phyloP scores from a whole-genome alignment of 2,113 vertebrate genomes.

The Tenrec ecaudatus region DNA sequence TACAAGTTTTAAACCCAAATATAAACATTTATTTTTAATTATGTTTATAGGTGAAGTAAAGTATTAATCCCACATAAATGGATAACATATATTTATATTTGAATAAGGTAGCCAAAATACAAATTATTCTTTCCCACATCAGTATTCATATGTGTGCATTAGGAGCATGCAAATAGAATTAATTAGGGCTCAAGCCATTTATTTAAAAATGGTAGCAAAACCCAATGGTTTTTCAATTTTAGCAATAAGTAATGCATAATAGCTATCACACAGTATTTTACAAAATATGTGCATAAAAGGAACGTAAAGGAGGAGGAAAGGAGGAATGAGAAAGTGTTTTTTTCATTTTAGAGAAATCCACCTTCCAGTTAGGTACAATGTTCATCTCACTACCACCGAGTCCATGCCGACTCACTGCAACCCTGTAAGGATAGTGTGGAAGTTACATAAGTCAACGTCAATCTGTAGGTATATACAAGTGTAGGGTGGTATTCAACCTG shows the following conservation, averaged over 20 bases:
- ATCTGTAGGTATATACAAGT: too few relatives aligned
- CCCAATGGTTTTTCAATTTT: conserved; percentile 56
- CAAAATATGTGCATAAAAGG: background rate
- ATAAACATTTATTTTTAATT: conserved; percentile 33
- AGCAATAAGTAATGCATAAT: conserved; percentile 38
- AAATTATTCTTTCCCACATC: conserved; percentile 23
- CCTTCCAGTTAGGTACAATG: conserved; percentile 22
- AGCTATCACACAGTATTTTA: background rate
- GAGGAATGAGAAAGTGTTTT: conserved; percentile 36
- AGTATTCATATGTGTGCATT: background rate
- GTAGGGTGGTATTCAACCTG: too few relatives aligned
- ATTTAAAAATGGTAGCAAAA: conserved; percentile 1
- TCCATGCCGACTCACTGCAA: too few relatives aligned
- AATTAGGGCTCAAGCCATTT: background rate
- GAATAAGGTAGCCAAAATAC: conserved; percentile 30
- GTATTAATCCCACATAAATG: background rate
- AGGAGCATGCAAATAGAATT: conserved; percentile 22
- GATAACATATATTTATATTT: conserved; percentile 40
- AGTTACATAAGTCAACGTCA: too few relatives aligned
- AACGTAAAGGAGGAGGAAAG: background rate
- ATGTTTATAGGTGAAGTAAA: conserved; percentile 5
- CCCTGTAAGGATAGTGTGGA: too few relatives aligned
- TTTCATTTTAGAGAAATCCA: conserved; percentile 57
- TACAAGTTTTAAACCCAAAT: conserved; percentile 38
- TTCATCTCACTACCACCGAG: background rate